phyloP scores from a whole-genome alignment of 1,140 invertebrate genomes.

The Drosophila orosa region DNA sequence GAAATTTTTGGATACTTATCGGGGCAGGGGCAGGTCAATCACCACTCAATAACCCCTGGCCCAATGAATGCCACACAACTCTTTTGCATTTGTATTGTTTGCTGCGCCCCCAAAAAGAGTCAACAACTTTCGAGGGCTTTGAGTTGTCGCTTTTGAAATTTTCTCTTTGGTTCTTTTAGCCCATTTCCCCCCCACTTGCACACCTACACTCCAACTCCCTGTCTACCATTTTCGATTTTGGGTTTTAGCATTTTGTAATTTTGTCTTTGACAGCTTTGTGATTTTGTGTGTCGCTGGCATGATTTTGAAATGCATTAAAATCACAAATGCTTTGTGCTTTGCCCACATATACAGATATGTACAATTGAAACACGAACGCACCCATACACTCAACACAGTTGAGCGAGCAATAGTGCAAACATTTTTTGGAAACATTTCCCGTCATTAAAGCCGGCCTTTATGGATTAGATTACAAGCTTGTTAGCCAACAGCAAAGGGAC shows the following conservation, averaged over 20 bases:
- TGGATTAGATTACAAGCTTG: conserved; percentile 58
- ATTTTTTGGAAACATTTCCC: conserved; percentile 57
- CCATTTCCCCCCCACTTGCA: conserved; percentile 2
- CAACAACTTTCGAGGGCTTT: conserved; percentile 45
- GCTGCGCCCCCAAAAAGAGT: conserved; percentile 29
- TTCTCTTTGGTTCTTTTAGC: conserved; percentile 18
- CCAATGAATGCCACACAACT: conserved; percentile 51
- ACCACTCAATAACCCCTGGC: conserved; percentile 57
- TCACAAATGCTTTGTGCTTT: conserved; percentile 34
- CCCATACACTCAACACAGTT: conserved; percentile 4
- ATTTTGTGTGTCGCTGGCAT: conserved; percentile 19
- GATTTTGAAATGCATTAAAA: conserved; percentile 59
- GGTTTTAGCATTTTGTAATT: conserved; percentile 58
- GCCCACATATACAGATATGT: conserved; percentile 5
- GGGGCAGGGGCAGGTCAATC: conserved; percentile 58
- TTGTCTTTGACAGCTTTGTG: conserved; percentile 70
- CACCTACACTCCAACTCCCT: neutral
- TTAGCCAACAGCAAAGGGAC: conserved; percentile 27
- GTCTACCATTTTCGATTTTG: conserved; percentile 28
- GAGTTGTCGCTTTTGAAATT: conserved; percentile 41
- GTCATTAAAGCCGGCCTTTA: conserved; percentile 45
- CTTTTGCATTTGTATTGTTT: conserved; percentile 45
- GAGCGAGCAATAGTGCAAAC: conserved; percentile 28
- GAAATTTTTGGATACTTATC: neutral
- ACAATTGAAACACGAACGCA: conserved; percentile 13